Conservation (phyloP, 2,888 invertebrate genomes). For the Drosophila emarginata region DNA sequence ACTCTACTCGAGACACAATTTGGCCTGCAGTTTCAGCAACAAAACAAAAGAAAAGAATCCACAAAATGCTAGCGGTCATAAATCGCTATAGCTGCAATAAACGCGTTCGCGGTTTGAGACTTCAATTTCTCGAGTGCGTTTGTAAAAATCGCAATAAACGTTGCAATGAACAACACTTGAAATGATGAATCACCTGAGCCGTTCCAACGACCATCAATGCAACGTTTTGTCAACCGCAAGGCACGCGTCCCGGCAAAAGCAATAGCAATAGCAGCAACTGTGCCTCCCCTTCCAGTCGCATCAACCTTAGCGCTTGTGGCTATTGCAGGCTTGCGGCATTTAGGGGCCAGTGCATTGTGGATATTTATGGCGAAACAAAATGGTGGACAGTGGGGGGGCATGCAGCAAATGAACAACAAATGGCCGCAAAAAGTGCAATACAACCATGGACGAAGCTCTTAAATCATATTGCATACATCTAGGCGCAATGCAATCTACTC, state of each 20-base stretch:
- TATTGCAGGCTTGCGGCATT: slow-evolving; percentile 26
- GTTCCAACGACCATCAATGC: slow-evolving; percentile 60
- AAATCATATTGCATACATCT: slow-evolving; percentile 75
- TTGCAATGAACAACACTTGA: slow-evolving; percentile 80
- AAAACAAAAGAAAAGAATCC: background rate
- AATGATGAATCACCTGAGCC: slow-evolving; percentile 80
- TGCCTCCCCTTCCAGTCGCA: background rate
- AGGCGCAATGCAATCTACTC: slow-evolving; percentile 63
- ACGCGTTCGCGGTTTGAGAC: slow-evolving; percentile 22
- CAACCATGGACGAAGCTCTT: slow-evolving; percentile 56
- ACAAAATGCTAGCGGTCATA: slow-evolving; percentile 25
- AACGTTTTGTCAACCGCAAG: slow-evolving; percentile 70
- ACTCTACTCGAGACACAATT: no score
- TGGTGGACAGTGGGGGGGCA: slow-evolving; percentile 4
- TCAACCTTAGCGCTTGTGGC: background rate
- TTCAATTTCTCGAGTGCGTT: slow-evolving; percentile 71
- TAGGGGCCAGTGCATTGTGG: slow-evolving; percentile 39
- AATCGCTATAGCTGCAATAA: slow-evolving; percentile 36
- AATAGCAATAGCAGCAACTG: no score
- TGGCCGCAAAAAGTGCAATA: slow-evolving; percentile 65
- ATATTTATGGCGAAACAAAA: slow-evolving; percentile 52
- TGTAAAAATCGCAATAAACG: slow-evolving; percentile 81
- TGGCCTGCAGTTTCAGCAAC: background rate
- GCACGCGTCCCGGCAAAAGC: slow-evolving; percentile 54
- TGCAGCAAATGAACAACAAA: slow-evolving; percentile 52